phyloP scores from a whole-genome alignment of 2,113 vertebrate genomes.

The Delphinapterus leucas region DNA sequence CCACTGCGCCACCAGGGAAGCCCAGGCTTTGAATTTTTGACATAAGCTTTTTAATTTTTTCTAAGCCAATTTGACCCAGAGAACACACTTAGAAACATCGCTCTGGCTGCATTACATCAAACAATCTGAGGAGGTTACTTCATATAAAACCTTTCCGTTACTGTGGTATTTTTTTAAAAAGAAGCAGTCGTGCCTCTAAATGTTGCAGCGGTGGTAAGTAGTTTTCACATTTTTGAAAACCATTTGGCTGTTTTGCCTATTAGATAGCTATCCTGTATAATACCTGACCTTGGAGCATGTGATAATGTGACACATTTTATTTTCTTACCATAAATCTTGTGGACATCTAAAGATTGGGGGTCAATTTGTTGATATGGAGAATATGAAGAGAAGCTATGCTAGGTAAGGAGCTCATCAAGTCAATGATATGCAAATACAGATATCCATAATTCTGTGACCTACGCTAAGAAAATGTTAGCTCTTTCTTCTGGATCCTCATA shows the following conservation, averaged over 20 bases:
- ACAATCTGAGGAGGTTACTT: not conserved
- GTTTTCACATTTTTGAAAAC: not conserved
- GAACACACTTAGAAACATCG: not conserved
- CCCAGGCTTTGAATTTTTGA: not conserved
- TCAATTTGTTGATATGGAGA: not conserved
- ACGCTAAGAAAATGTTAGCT: not conserved
- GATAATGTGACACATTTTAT: not conserved
- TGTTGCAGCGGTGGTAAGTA: not conserved
- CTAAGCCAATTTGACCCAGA: not conserved
- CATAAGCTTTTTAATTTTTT: not conserved
- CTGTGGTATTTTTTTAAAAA: not conserved
- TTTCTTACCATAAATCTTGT: not conserved
- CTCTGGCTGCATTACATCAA: not conserved
- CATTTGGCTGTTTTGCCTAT: not conserved
- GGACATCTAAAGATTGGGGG: not conserved
- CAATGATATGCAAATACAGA: not conserved
- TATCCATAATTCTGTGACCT: not conserved
- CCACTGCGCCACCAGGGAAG: too few species aligned
- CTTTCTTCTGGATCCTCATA: not conserved
- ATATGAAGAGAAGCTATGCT: not conserved
- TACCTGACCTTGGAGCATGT: not conserved
- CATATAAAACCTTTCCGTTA: not conserved
- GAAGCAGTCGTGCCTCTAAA: not conserved
- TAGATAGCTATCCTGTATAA: not conserved
- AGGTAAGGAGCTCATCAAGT: not conserved